Conservation (phyloP, 2,888 invertebrate genomes). For the Agonopterix subpropinquella region DNA sequence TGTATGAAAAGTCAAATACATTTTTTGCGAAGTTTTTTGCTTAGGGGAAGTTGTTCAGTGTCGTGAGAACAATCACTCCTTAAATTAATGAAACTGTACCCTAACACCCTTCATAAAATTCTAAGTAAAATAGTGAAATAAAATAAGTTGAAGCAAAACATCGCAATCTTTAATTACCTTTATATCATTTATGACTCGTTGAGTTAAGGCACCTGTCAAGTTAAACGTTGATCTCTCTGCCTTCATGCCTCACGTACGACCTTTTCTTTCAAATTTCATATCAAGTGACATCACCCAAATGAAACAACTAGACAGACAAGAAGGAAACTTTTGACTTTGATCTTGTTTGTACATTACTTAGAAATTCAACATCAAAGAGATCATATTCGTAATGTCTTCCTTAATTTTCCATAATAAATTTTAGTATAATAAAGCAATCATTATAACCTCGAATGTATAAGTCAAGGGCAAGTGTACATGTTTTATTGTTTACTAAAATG, state of each 20-base stretch:
- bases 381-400: constrained; percentile 27
- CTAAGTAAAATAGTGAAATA: no score
- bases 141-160: no score
- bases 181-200: no score
- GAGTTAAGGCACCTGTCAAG: no score
- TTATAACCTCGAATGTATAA: constrained; percentile 47
- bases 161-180: no score
- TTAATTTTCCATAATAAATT: constrained; percentile 30
- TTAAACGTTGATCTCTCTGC: not conserved
- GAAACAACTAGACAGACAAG: not conserved
- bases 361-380: no score
- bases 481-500: constrained; percentile 13
- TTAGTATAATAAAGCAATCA: constrained; percentile 33
- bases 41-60: no score
- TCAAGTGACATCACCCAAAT: constrained; percentile 1
- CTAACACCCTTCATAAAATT: no score
- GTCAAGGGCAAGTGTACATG: constrained; percentile 47
- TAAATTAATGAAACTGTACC: no score
- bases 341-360: not conserved
- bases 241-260: constrained; percentile 3
- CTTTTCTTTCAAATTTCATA: constrained; percentile 5
- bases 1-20: no score
- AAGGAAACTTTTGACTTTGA: not conserved
- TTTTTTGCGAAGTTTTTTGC: no score
- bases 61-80: no score